Base-by-base conservation (phyloP, 1,140 invertebrate genomes). In the Lepidurus apus region DNA sequence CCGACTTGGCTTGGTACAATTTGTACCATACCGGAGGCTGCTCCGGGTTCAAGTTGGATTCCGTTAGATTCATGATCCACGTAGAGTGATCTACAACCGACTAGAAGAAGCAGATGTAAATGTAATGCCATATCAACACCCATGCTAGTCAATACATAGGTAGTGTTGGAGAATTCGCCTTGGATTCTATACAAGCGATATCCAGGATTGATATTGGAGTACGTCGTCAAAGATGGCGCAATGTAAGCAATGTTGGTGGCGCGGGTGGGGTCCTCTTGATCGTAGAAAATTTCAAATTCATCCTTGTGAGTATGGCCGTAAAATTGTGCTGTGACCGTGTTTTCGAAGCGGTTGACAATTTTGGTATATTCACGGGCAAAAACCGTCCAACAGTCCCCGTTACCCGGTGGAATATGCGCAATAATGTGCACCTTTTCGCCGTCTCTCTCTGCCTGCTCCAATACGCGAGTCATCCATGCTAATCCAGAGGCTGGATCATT, bases 241-340 rank as follows among this genome's bases (percentile, higher is more conserved):
- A 94, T 92, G 88, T 92, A 95, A 6, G 91, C 90, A 4, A 95
- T 87, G 77, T 87, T 89, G 0, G 90, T 88, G 0, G 92, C 83
- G 79, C 87, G 81, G 0, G 82, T 83, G 17, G 85, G 84, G 42
- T 89, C 84, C 2, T 86, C 81, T 8, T 79, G 82, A 79, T 85
- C 86, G 81, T 91, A 92, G 84, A 89, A 90, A 44, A 95, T 84
- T 73, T 88, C 87, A 77, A 93, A 88, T 82, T 93, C 91, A 82
- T 95, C 93, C n/a, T 87, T 88, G 82, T 95, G 93, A 2, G 90
- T 90, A 81, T 95, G 93, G 0, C 93, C 93, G 81, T 92, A 93
- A 83, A 94, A 95, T 83, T 94, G 91, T 6, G 87, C 93, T 1
- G 86, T 85, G 42, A 95, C 92, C 6, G 89, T 93, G 45, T 88